Conservation (phyloP, 2,797 vertebrate genomes). For the Enteromius paludinosus region DNA sequence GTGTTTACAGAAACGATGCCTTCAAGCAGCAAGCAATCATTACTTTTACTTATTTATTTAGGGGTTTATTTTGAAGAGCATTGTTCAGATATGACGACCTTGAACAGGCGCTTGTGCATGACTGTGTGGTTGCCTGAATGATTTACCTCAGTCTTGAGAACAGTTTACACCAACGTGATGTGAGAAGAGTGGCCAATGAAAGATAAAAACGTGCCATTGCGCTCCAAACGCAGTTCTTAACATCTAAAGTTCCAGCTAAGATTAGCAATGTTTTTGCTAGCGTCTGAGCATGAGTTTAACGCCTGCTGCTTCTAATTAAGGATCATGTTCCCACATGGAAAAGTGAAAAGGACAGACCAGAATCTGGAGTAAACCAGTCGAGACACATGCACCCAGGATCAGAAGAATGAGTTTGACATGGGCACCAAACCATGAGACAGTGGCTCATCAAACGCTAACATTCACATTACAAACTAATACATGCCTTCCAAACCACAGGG, state of each 20-base stretch:
- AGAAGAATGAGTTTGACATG: slow-evolving; percentile 58
- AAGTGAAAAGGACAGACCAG: slow-evolving; percentile 55
- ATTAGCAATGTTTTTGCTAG: slow-evolving; percentile 51
- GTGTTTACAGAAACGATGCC: background rate
- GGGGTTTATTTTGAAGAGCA: slow-evolving; percentile 8
- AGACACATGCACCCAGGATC: slow-evolving; percentile 53
- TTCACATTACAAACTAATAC: slow-evolving; percentile 19
- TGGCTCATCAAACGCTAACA: slow-evolving; percentile 57
- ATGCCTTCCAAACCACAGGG: slow-evolving; percentile 33
- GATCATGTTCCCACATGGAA: slow-evolving; percentile 47
- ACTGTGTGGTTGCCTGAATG: slow-evolving; percentile 22
- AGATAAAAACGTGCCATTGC: slow-evolving; percentile 16
- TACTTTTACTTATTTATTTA: slow-evolving; percentile 35
- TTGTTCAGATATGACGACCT: slow-evolving; percentile 24
- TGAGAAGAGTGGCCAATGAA: slow-evolving; percentile 23
- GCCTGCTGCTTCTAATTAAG: slow-evolving; percentile 60
- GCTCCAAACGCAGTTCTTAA: slow-evolving; percentile 3
- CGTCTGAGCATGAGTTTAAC: slow-evolving; percentile 55
- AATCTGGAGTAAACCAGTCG: slow-evolving; percentile 53
- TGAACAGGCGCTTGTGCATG: slow-evolving; percentile 3
- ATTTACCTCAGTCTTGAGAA: slow-evolving; percentile 45
- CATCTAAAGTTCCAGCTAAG: slow-evolving; percentile 47
- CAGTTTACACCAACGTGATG: slow-evolving; percentile 35
- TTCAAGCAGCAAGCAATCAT: slow-evolving; percentile 8
- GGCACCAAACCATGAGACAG: slow-evolving; percentile 53